A percentile compares a stretch with the other conserved stretches of the same genome.
These are phyloP conservation scores for Amazona guildingii DNA, from an alignment of 2,113 vertebrate genomes.

Conservation along the genomic window DNA sequence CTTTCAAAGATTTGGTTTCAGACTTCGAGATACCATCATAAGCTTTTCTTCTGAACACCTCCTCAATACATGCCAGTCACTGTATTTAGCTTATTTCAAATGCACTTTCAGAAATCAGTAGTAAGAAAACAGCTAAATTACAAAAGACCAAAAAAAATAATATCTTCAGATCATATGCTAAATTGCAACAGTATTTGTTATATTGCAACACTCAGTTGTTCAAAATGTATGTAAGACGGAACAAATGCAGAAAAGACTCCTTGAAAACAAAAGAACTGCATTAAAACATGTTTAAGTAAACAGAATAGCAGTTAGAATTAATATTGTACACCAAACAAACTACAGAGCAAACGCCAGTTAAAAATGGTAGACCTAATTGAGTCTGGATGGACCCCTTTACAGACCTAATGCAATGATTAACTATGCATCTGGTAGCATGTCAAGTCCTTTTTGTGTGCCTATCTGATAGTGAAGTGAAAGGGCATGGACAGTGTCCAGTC, in stretches of 20 bases:
- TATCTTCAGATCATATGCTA: neutral
- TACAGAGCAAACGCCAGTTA: slow-evolving; percentile 40
- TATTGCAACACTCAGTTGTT: neutral
- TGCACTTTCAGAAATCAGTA: neutral
- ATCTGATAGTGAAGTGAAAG: slow-evolving; percentile 84
- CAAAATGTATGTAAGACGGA: neutral
- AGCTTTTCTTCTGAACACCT: neutral
- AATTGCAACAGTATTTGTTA: neutral
- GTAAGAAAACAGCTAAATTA: neutral
- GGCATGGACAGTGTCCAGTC: slow-evolving; percentile 88
- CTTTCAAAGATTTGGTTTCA: neutral
- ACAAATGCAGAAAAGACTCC: neutral
- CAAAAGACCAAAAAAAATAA: neutral
- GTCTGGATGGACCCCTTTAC: slow-evolving; percentile 47
- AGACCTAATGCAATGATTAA: slow-evolving; percentile 78
- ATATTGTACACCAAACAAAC: slow-evolving; percentile 30
- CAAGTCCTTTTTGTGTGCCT: slow-evolving; percentile 77
- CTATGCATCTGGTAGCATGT: slow-evolving; percentile 79
- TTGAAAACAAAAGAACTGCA: neutral
- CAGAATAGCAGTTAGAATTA: slow-evolving; percentile 20
- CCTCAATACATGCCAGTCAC: neutral
- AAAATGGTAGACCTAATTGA: slow-evolving; percentile 64
- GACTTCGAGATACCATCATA: neutral
- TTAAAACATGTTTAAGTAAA: neutral
- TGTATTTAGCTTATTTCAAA: neutral